Conservation (phyloP, 2,113 vertebrate genomes). For the Struthidea cinerea region DNA sequence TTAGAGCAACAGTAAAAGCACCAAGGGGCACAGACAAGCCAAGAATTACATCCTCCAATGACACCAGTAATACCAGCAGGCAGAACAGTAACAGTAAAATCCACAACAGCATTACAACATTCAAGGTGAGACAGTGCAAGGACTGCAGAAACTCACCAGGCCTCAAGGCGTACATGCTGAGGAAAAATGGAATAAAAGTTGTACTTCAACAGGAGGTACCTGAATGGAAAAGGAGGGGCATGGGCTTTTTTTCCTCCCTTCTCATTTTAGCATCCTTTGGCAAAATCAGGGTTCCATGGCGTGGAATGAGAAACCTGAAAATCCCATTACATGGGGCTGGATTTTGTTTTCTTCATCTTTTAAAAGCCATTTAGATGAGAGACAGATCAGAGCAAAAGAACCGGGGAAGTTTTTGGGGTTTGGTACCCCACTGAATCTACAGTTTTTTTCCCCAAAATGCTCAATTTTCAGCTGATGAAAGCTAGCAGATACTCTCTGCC, state of each 20-base stretch:
- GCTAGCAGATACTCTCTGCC: background rate
- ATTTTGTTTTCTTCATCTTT: background rate
- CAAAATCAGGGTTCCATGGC: background rate
- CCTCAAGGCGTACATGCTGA: background rate
- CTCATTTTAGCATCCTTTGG: background rate
- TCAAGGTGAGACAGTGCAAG: background rate
- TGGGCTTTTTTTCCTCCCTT: background rate
- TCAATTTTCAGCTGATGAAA: background rate
- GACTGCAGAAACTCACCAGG: background rate
- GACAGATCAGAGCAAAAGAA: background rate
- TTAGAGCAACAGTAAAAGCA: background rate
- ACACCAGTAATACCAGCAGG: background rate
- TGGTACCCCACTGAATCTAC: background rate
- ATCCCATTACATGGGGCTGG: background rate
- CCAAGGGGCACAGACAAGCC: background rate
- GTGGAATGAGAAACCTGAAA: background rate
- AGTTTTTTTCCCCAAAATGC: background rate
- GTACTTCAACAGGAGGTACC: background rate
- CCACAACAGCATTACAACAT: background rate
- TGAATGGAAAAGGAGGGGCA: background rate
- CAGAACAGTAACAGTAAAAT: background rate
- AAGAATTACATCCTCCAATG: background rate
- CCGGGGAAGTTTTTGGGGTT: background rate
- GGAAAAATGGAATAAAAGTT: background rate
- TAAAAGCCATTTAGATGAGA: background rate